Conservation (phyloP, 1,140 invertebrate genomes). For the Diachasmimorpha longicaudata region DNA sequence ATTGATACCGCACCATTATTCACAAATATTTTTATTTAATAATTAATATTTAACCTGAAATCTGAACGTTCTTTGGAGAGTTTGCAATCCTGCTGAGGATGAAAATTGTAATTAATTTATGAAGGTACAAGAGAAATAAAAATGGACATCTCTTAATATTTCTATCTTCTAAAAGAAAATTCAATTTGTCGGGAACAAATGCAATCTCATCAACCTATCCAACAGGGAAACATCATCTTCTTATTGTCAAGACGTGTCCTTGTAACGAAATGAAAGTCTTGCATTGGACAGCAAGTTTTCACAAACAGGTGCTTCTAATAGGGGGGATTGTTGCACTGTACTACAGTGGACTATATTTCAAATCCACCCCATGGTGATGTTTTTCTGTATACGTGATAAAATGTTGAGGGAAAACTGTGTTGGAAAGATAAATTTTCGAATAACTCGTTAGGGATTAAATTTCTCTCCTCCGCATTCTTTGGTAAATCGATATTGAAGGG, state of each 20-base stretch:
- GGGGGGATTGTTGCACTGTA: not conserved
- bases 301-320: not conserved
- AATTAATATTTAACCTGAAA: too few relatives aligned
- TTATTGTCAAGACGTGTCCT: not conserved
- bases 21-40: too few relatives aligned
- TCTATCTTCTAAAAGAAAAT: not conserved
- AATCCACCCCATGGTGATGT: not conserved
- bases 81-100: too few relatives aligned
- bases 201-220: not conserved
- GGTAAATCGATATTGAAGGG: not conserved
- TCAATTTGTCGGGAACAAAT: not conserved
- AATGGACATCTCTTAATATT: not conserved
- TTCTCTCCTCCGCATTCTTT: not conserved
- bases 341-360: not conserved
- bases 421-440: not conserved
- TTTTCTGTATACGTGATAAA: not conserved
- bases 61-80: too few relatives aligned
- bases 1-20: too few relatives aligned
- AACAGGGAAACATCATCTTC: not conserved
- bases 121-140: too few relatives aligned
- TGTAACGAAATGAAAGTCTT: not conserved
- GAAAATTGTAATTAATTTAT: too few relatives aligned
- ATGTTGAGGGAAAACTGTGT: not conserved
- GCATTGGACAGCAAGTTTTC: not conserved
- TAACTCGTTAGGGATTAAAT: not conserved